Base-by-base conservation (phyloP, 2,797 vertebrate species). In the Merluccius polli region DNA sequence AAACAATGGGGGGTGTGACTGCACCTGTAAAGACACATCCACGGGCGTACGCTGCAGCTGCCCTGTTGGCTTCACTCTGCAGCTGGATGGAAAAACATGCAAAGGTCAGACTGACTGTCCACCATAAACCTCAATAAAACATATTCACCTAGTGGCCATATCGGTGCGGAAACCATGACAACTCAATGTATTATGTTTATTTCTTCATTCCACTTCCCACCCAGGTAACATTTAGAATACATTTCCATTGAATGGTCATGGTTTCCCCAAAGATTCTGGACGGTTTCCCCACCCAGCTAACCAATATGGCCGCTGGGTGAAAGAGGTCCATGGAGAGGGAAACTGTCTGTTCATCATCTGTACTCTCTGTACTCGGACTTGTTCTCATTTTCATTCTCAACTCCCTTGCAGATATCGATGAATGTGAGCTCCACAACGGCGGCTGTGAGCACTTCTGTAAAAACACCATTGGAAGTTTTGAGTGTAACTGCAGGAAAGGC, bases 1-100 rank as follows among this genome's bases (percentile, higher is more conserved):
- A 75, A 98, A 98, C 88, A 99, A 99, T 0, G 98, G 98, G 0
- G 98, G 98, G 78, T 99, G 98, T 18, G 97, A 99, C 90, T 97
- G 97, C 78, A 98, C 96, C 8, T 99, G 98, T 80, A 98, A 98
- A 81, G 98, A 99, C 87, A 99, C 98, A n/a, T 97, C 97, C 0
- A 99, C 98, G 0, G 98, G 98, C 0, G 98, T 99, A 70, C 97
- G 95, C 91, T 99, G 98, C 91, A 99, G 96, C 87, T 99, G 98
- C 86, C 97, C 98, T 0, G 83, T 96, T 0, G 98, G 98, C 75
- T 99, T 99, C 90, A 98, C 94, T 0, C 94, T 99, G 81, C 98
- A 99, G 92, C 89, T 95, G 12, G 97, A 99, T 82, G 96, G 94
- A 77, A 99, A 99, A 90, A 96, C 96, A 0, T 99, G 98, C 89